Conservation (phyloP, 2,888 invertebrate genomes). For the Venusia cambrica region DNA sequence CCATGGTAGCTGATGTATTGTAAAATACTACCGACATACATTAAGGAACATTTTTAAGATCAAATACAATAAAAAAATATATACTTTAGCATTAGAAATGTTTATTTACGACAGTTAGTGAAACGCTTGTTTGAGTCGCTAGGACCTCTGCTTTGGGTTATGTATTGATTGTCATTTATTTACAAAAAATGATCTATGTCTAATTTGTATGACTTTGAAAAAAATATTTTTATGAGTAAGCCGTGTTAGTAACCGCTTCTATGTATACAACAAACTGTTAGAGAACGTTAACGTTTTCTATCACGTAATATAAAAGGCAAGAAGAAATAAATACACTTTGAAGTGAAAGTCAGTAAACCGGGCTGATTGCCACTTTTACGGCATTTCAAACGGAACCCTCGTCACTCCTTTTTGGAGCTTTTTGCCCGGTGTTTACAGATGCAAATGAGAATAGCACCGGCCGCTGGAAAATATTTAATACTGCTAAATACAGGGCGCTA, state of each 20-base stretch:
- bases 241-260: constrained; percentile 35
- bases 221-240: too few relatives aligned
- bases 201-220: too few relatives aligned
- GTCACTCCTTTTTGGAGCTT: constrained; percentile 59
- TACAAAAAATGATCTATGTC: too few relatives aligned
- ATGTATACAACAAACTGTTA: constrained; percentile 42
- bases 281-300: constrained; percentile 40
- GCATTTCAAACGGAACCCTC: constrained; percentile 62
- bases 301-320: constrained; percentile 49
- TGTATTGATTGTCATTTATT: too few relatives aligned
- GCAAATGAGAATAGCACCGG: constrained; percentile 44
- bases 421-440: constrained; percentile 59
- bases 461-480: constrained; percentile 33
- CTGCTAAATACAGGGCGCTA: constrained; percentile 24
- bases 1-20: too few relatives aligned
- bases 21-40: too few relatives aligned
- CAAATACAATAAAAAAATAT: too few relatives aligned
- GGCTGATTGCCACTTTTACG: constrained; percentile 69
- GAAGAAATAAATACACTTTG: constrained; percentile 57
- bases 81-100: too few relatives aligned
- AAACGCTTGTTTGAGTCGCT: too few relatives aligned
- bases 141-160: too few relatives aligned
- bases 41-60: too few relatives aligned
- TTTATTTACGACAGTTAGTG: too few relatives aligned
- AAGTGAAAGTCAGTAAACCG: constrained; percentile 60